Percentiles rank a stretch among this genome's conserved stretches.
Evolutionary conservation across 2,888 invertebrate genomes (phyloP).

Genomic region (Athalia rosae): DNA sequence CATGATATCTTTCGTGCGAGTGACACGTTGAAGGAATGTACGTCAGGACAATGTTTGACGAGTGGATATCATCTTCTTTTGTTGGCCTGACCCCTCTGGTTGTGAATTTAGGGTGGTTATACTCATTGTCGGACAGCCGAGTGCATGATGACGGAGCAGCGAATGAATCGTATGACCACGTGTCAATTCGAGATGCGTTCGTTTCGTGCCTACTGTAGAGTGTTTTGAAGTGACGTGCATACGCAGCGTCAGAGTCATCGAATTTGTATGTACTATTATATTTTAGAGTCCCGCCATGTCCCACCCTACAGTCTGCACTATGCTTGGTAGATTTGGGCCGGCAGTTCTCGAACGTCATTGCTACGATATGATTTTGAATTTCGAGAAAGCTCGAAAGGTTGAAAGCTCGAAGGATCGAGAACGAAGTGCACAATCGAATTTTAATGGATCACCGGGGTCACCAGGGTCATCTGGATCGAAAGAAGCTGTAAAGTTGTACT

Average conservation of each 20-base stretch:
- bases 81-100: constrained; percentile 2
- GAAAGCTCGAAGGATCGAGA: constrained; percentile 16
- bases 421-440: background rate
- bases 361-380: constrained; percentile 19
- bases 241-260: background rate
- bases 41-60: constrained; percentile 9
- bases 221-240: background rate
- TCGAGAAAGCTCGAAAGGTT: constrained; percentile 35
- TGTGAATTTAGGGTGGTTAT: background rate
- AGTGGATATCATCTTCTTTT: background rate
- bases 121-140: background rate
- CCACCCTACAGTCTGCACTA: background rate
- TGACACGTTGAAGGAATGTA: background rate
- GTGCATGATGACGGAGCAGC: constrained; percentile 31
- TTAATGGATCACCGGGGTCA: constrained; percentile 36
- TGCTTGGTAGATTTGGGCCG: background rate
- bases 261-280: no score
- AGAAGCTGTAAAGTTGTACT: constrained; percentile 1
- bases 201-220: background rate
- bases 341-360: constrained; percentile 10
- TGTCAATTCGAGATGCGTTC: background rate
- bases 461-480: constrained; percentile 27
- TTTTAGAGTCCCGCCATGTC: no score
- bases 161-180: constrained; percentile 10
- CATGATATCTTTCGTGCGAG: background rate